A percentile compares a stretch with the other conserved stretches of the same genome.
Conservation (phyloP, 2,888 invertebrate species). For the Epinotia nisella region DNA sequence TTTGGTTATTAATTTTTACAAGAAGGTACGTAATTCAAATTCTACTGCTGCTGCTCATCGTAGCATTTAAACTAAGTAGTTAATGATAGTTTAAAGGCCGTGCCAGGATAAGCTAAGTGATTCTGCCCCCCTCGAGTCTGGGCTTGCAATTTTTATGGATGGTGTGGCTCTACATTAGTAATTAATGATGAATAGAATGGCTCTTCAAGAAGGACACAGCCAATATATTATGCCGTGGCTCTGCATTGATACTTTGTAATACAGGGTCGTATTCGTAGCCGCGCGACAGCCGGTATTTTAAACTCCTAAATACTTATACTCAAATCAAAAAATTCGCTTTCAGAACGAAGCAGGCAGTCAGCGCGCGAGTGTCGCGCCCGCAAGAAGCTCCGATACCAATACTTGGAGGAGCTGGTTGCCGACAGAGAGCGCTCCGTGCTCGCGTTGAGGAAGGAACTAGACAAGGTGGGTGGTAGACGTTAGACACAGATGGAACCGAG, state of each 20-base stretch:
- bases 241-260: no score
- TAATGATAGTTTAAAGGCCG: neutral
- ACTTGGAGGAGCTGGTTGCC: constrained; percentile 96
- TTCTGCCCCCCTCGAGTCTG: no score
- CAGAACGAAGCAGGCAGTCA: constrained; percentile 98
- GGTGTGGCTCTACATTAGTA: no score
- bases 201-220: no score
- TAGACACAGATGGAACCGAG: neutral
- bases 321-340: constrained; percentile 47
- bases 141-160: no score
- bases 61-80: neutral
- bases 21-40: neutral
- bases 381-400: constrained; percentile 98
- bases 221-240: no score
- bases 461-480: constrained; percentile 87
- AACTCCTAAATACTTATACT: neutral
- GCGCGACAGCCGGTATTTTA: no score
- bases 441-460: constrained; percentile 93
- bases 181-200: no score
- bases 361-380: constrained; percentile 98
- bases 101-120: no score
- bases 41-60: neutral
- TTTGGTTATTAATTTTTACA: no score
- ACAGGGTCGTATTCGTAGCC: no score
- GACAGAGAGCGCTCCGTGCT: constrained; percentile 97